phyloP scores from a whole-genome alignment of 1,140 invertebrate genomes.

The Trinorchestia longiramus region DNA sequence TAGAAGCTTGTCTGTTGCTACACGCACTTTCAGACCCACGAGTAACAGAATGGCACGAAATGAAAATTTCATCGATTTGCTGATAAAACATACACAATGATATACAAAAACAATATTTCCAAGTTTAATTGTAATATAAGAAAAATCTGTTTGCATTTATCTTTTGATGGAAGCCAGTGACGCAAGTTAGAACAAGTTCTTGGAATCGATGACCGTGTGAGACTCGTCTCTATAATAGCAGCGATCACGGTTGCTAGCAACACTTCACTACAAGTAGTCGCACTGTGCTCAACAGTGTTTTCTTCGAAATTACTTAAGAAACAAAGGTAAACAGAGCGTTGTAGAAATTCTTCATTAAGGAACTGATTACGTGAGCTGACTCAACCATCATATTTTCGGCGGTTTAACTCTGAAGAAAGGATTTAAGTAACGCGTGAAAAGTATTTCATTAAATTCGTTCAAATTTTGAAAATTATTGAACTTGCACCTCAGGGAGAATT shows the following conservation, averaged over 20 bases:
- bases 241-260: constrained; percentile 6
- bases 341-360: not conserved
- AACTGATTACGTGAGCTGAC: not conserved
- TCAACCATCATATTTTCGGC: not conserved
- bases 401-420: not conserved
- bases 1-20: not conserved
- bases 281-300: not conserved
- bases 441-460: not conserved
- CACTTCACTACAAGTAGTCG: not conserved
- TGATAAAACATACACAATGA: not conserved
- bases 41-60: not conserved
- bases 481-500: not conserved
- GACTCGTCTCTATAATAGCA: constrained; percentile 11
- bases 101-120: not conserved
- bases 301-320: not conserved
- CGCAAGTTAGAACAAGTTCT: not conserved
- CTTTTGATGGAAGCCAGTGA: not conserved
- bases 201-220: not conserved
- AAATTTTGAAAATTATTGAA: not conserved
- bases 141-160: not conserved
- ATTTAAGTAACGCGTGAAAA: not conserved
- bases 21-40: not conserved
- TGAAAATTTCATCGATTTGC: not conserved
- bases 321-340: not conserved
- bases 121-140: not conserved